These are phyloP conservation scores for Dreissena rostriformis DNA, from an alignment of 1,140 invertebrate species.

Conservation along the genomic window DNA sequence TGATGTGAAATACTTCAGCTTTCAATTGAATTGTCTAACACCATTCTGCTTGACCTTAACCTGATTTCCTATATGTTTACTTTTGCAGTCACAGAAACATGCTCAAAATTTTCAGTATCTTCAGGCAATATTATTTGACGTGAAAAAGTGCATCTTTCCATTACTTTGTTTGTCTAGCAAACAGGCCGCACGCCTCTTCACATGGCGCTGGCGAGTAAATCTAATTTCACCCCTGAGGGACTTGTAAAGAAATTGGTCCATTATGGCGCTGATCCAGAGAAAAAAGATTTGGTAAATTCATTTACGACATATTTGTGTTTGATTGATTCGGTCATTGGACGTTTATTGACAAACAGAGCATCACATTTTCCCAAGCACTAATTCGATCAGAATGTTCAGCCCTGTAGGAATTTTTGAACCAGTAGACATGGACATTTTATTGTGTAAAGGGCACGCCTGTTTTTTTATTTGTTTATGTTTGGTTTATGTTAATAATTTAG, in stretches of 20 bases:
- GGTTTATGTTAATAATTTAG: no score
- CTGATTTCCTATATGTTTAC: neutral
- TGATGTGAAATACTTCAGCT: neutral
- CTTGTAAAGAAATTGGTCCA: constrained; percentile 3
- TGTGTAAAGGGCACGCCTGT: constrained; percentile 9
- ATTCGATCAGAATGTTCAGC: neutral
- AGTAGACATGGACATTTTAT: neutral
- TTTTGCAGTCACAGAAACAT: neutral
- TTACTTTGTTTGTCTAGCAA: constrained; percentile 1
- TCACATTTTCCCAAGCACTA: neutral
- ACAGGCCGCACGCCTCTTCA: constrained; percentile 37
- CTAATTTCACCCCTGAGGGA: neutral
- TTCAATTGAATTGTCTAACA: neutral
- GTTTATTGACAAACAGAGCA: neutral
- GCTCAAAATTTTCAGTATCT: neutral
- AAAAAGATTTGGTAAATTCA: constrained; percentile 14
- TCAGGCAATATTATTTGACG: neutral
- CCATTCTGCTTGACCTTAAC: neutral
- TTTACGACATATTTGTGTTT: neutral
- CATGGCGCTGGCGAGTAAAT: constrained; percentile 16
- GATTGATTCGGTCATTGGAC: neutral
- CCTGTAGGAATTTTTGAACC: constrained; percentile 14
- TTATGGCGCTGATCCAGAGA: constrained; percentile 6
- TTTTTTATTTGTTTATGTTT: no score
- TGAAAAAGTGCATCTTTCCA: neutral